These are phyloP conservation scores for Fistularia tabacaria DNA, from an alignment of 2,797 vertebrate genomes.

Conservation along the genomic window DNA sequence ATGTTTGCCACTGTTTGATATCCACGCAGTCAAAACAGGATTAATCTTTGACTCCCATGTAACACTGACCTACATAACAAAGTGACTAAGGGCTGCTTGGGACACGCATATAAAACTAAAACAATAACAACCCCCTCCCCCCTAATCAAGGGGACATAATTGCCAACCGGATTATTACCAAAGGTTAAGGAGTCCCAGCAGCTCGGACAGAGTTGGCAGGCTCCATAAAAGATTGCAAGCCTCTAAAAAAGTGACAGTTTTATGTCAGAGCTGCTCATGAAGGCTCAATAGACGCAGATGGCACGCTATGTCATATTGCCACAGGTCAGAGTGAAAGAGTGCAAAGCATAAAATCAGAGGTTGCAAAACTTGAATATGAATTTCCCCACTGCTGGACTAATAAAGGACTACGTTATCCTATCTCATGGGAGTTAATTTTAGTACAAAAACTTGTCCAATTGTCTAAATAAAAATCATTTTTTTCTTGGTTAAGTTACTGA, in stretches of 20 bases:
- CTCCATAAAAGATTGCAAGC: not conserved
- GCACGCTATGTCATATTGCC: constrained; percentile 24
- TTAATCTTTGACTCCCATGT: constrained; percentile 61
- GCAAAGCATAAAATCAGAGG: no score
- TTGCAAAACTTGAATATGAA: no score
- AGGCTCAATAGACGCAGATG: constrained; percentile 17
- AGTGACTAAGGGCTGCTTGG: constrained; percentile 10
- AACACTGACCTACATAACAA: constrained; percentile 77
- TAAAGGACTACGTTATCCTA: no score
- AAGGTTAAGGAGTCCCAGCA: constrained; percentile 7
- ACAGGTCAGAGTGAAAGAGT: constrained; percentile 7
- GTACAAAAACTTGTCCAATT: no score
- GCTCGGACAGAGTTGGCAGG: not conserved
- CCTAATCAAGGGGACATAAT: constrained; percentile 19
- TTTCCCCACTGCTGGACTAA: no score
- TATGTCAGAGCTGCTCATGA: constrained; percentile 4
- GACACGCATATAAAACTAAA: constrained; percentile 59
- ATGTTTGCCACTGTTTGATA: no score
- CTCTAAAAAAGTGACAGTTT: constrained; percentile 3
- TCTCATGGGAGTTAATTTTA: no score
- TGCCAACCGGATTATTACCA: constrained; percentile 35
- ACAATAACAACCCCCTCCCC: constrained; percentile 61
- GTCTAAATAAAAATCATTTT: no score
- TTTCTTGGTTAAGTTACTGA: no score
- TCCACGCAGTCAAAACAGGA: constrained; percentile 36